phyloP scores from a whole-genome alignment of 2,113 vertebrate species.

The Glaucomys volans region DNA sequence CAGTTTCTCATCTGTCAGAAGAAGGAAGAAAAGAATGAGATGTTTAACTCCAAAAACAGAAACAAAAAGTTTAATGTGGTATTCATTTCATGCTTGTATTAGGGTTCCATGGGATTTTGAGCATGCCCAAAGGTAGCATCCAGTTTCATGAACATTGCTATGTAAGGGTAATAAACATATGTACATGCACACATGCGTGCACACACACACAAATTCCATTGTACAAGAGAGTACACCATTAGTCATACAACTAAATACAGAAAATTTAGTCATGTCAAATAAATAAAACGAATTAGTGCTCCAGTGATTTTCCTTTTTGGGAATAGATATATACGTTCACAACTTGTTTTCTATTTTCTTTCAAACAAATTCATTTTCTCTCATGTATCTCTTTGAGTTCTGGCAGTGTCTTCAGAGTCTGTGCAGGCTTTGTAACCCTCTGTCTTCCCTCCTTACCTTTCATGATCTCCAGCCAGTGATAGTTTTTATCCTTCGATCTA shows the following conservation, averaged over 20 bases:
- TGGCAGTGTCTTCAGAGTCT: not conserved
- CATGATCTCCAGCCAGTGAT: not conserved
- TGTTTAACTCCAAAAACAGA: constrained; percentile 17
- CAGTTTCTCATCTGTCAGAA: not conserved
- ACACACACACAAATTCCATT: not conserved
- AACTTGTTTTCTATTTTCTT: constrained; percentile 12
- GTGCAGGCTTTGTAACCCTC: not conserved
- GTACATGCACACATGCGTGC: not conserved
- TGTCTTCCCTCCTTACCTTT: not conserved
- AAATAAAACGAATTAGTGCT: not conserved
- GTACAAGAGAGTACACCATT: not conserved
- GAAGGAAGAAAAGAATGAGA: constrained; percentile 18
- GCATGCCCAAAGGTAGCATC: not conserved
- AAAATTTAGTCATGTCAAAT: not conserved
- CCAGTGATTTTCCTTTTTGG: not conserved
- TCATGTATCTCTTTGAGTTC: not conserved
- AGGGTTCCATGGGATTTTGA: not conserved
- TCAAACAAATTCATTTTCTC: not conserved
- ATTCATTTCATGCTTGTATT: not conserved
- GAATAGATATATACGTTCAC: not conserved
- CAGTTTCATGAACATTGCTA: not conserved
- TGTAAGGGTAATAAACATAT: not conserved
- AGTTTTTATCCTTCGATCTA: not conserved
- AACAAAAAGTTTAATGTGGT: not conserved
- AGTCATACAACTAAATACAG: not conserved